Evolutionary conservation across 2,888 invertebrate species (phyloP).

Genomic region (Lacanobia oleracea): DNA sequence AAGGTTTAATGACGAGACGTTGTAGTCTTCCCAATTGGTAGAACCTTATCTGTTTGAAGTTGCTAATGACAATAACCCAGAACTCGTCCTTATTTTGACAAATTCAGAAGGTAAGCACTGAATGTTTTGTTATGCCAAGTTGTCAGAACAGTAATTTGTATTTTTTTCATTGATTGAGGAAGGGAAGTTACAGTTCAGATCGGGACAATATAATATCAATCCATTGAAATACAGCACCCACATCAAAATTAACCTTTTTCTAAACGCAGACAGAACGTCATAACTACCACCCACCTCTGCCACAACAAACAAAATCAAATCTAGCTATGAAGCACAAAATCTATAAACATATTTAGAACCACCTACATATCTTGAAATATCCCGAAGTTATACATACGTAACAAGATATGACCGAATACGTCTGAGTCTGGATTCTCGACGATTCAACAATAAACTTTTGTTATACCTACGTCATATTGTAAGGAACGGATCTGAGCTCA

Average conservation of each 20-base stretch:
- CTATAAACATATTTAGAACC: conserved; percentile 15
- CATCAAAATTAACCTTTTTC: conserved; percentile 1
- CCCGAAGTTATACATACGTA: background rate
- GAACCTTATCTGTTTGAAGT: background rate
- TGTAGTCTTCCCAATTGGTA: no score
- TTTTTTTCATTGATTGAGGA: background rate
- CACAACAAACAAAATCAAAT: conserved; percentile 20
- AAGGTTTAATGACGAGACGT: no score
- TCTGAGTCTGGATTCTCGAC: background rate
- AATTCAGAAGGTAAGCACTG: background rate
- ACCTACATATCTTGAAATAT: conserved; percentile 7
- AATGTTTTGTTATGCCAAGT: background rate
- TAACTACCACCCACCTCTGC: conserved; percentile 15
- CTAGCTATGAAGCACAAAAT: conserved; percentile 5
- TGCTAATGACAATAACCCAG: background rate
- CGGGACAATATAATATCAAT: background rate
- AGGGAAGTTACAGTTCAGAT: no score
- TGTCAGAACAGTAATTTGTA: background rate
- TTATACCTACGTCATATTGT: conserved; percentile 19
- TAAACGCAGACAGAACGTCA: conserved; percentile 15
- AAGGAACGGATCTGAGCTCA: conserved; percentile 7
- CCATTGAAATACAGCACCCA: background rate
- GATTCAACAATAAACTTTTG: conserved; percentile 35
- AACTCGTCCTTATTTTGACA: background rate
- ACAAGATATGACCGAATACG: conserved; percentile 5